phyloP scores from a whole-genome alignment of 1,140 invertebrate species.

The Drosophila kikkawai region DNA sequence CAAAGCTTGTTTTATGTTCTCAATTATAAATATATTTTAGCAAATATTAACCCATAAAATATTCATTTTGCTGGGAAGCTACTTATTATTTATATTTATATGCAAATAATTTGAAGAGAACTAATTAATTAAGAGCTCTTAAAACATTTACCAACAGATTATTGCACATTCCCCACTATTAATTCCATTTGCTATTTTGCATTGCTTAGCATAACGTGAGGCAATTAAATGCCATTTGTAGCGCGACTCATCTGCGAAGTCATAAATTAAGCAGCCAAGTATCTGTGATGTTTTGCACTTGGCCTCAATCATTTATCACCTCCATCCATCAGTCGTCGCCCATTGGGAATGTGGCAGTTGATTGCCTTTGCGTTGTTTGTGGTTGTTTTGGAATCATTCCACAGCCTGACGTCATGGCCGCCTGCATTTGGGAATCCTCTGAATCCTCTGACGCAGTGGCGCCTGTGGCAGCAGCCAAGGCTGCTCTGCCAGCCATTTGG shows the following conservation, averaged over 20 bases:
- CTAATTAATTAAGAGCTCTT: too few species aligned
- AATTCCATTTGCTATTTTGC: constrained; percentile 1
- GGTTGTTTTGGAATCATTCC: constrained; percentile 9
- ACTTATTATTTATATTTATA: neutral
- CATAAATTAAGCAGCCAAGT: constrained; percentile 49
- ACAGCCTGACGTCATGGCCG: constrained; percentile 53
- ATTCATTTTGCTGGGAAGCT: too few species aligned
- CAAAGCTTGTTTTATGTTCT: too few species aligned
- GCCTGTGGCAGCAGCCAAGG: constrained; percentile 51
- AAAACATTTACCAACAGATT: neutral
- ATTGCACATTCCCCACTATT: neutral
- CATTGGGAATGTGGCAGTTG: constrained; percentile 34
- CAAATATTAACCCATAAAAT: neutral
- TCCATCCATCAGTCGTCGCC: constrained; percentile 23
- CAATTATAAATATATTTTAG: neutral
- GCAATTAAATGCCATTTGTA: constrained; percentile 62
- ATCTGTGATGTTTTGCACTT: constrained; percentile 27
- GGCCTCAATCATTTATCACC: constrained; percentile 64
- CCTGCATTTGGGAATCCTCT: constrained; percentile 35
- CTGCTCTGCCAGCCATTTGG: constrained; percentile 47
- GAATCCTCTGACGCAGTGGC: constrained; percentile 44
- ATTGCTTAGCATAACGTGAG: constrained; percentile 52
- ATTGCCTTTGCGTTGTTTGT: constrained; percentile 11
- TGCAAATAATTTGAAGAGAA: too few species aligned
- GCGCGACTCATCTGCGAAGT: constrained; percentile 38